Conservation (phyloP, 1,140 invertebrate species). For the Bathynomus jamesi region DNA sequence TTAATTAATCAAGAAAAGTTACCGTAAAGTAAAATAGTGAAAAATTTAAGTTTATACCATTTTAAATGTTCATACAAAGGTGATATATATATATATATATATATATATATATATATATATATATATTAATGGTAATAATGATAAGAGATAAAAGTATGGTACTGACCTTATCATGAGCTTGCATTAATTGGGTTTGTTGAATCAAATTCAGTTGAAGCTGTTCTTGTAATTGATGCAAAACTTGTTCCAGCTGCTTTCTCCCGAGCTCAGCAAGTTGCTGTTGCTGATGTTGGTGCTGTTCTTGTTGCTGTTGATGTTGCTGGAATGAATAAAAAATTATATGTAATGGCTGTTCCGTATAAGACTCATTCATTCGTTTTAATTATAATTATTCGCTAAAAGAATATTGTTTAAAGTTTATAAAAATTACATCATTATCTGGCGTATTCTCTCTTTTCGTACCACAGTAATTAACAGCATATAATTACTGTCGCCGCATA, state of each 20-base stretch:
- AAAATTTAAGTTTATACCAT: no score
- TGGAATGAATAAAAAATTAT: background rate
- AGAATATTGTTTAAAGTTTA: no score
- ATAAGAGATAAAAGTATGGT: background rate
- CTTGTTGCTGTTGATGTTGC: slow-evolving; percentile 6
- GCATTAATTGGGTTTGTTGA: slow-evolving; percentile 69
- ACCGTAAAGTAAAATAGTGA: no score
- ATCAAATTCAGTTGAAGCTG: slow-evolving; percentile 64
- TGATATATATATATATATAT: slow-evolving; percentile 1
- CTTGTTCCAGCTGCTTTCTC: slow-evolving; percentile 62
- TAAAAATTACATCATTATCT: no score
- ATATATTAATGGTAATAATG: background rate
- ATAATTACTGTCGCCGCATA: no score
- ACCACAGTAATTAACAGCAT: no score
- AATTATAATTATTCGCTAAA: no score
- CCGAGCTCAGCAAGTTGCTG: slow-evolving; percentile 58
- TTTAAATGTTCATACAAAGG: background rate
- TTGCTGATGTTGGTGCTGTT: slow-evolving; percentile 45
- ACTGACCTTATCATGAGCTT: slow-evolving; percentile 53
- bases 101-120: slow-evolving; percentile 1
- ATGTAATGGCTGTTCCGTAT: no score
- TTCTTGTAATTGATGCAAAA: slow-evolving; percentile 66
- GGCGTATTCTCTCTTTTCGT: no score
- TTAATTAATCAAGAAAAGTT: no score
- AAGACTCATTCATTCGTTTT: no score